Conservation (phyloP, 2,888 invertebrate genomes). For the Hyppa rectilinea region DNA sequence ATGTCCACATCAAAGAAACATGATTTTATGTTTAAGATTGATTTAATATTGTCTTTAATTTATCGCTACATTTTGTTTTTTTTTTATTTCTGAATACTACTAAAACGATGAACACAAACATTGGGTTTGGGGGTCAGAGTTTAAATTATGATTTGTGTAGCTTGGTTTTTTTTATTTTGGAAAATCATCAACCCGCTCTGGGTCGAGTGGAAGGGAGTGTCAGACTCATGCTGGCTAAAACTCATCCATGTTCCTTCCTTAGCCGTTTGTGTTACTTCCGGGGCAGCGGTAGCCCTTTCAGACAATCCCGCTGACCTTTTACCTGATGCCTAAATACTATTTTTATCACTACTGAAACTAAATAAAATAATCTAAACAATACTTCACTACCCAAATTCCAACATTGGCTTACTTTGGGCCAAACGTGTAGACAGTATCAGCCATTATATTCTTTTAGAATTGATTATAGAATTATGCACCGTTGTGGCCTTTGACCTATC, state of each 20-base stretch:
- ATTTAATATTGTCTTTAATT: too few relatives aligned
- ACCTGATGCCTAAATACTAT: neutral
- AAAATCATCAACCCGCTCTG: too few relatives aligned
- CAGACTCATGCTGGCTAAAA: too few relatives aligned
- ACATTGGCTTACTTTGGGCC: slow-evolving; percentile 25
- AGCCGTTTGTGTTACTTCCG: too few relatives aligned
- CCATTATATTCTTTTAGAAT: slow-evolving; percentile 52
- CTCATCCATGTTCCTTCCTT: too few relatives aligned
- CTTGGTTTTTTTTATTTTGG: neutral
- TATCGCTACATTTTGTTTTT: neutral
- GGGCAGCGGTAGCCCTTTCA: too few relatives aligned
- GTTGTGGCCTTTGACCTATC: slow-evolving; percentile 55
- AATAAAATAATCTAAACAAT: neutral
- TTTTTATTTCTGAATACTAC: neutral
- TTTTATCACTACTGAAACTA: neutral
- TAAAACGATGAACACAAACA: neutral
- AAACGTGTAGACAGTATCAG: slow-evolving; percentile 12
- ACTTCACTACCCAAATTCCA: neutral
- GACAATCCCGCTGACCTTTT: too few relatives aligned
- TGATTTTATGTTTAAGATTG: too few relatives aligned
- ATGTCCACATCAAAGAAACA: slow-evolving; percentile 18
- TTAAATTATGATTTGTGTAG: neutral
- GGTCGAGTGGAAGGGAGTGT: too few relatives aligned
- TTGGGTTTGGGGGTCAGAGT: neutral
- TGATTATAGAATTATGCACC: slow-evolving; percentile 55